phyloP scores from a whole-genome alignment of 2,113 vertebrate genomes.

The Clarias macrocephalus region DNA sequence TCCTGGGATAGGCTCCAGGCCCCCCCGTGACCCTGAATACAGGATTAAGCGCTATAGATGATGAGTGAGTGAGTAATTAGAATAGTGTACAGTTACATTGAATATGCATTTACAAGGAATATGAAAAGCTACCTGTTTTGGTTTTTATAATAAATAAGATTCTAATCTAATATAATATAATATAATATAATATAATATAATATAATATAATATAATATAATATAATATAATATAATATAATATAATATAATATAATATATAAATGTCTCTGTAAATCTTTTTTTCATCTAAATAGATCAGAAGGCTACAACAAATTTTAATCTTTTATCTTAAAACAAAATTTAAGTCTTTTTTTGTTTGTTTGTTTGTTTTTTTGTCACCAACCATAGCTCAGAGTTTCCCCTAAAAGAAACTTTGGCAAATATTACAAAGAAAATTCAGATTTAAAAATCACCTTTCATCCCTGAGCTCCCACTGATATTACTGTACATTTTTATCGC shows the following conservation, averaged over 20 bases:
- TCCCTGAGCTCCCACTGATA: neutral
- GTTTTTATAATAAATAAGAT: neutral
- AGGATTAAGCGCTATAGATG: no score
- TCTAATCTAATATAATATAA: neutral
- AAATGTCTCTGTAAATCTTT: no score
- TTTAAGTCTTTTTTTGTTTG: no score
- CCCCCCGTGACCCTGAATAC: no score
- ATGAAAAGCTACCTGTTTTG: neutral
- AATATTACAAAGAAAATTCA: neutral
- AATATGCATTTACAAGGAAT: neutral
- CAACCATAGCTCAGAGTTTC: neutral
- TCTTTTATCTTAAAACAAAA: no score
- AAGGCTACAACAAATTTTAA: no score
- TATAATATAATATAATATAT: no score
- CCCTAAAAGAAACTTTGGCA: neutral
- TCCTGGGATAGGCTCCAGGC: no score
- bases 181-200: no score
- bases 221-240: neutral
- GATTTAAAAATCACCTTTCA: neutral
- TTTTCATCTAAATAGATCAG: neutral
- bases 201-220: no score
- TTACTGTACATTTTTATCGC: neutral
- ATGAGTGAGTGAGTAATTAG: no score
- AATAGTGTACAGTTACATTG: neutral
- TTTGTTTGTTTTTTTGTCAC: neutral